Base-by-base conservation (phyloP, 2,797 vertebrate genomes). In the Tolypeutes matacus region DNA sequence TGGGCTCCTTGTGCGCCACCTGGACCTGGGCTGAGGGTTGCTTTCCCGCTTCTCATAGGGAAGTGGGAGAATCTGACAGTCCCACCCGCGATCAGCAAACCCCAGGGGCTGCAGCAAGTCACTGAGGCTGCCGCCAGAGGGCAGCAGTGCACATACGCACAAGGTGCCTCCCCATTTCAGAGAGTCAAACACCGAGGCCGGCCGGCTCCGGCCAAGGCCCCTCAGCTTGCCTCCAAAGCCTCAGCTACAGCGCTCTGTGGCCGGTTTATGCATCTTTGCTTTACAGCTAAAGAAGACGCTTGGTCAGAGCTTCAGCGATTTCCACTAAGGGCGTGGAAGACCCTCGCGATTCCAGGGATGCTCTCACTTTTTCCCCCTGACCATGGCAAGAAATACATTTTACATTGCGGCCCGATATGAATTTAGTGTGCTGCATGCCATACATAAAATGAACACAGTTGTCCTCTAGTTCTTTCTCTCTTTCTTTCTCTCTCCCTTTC, bases 101-200 rank as follows among this genome's bases (percentile, higher is more conserved):
- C n/a, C 20, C 25, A 25, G 27, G 0, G 7, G 27, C 67, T 10
- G 39, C 46, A 42, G 77, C 11, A 9, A 96, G 73, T 92, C 85
- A n/a, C 69, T 70, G 15, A 23, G 7, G 2, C 70, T 0, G 8
- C 95, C 96, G 62, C 92, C 83, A 96, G 97, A 91, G 96, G 96
- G 91, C 96, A 96, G 92, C 94, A 93, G 75, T 69, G 70, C 53
- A 87, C 95, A 83, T 49, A 56, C 36, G 60, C 76, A 12, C 53
- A 51, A 7, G 0, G 20, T 5, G 31, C 42, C n/a, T 62, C 20
- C 88, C 53, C 56, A 14, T 14, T 31, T 3, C 25, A 27, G 5
- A 76, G 80, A 49, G 60, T 42, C 64, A 46, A 82, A 77, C 80
- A 89, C 27, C 67, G 7, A 49, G 49, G 25, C 42, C 42, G 89